Evolutionary conservation across 2,113 vertebrate genomes (phyloP).

Genomic region (Triplophysa tibetana): DNA sequence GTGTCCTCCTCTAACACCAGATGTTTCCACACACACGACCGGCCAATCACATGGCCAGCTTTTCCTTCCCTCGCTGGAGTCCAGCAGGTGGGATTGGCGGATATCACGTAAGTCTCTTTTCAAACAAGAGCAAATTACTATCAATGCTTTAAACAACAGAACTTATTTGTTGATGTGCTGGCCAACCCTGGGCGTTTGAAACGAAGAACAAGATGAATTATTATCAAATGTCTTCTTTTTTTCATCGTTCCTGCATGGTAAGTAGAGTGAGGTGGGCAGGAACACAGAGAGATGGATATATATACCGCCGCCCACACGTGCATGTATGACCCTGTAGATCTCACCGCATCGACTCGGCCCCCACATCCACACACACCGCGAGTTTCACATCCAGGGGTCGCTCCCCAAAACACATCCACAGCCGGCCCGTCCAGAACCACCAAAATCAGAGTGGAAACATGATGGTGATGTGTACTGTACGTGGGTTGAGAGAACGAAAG

Average conservation of each 20-base stretch:
- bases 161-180: conserved; percentile 33
- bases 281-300: conserved; percentile 47
- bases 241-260: conserved; percentile 36
- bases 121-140: conserved; percentile 8
- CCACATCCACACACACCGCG: conserved; percentile 65
- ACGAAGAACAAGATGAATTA: neutral
- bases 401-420: conserved; percentile 57
- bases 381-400: conserved; percentile 68
- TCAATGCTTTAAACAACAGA: conserved; percentile 24
- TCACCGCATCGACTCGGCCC: conserved; percentile 63
- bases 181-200: neutral
- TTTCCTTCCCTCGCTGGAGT: conserved; percentile 24
- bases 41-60: conserved; percentile 33
- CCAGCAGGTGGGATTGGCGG: conserved; percentile 54
- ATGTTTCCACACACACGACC: conserved; percentile 42
- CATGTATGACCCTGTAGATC: conserved; percentile 68
- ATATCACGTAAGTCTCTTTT: conserved; percentile 42
- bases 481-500: conserved; percentile 36
- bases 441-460: conserved; percentile 38
- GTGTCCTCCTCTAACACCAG: conserved; percentile 41
- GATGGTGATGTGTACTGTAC: conserved; percentile 9
- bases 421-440: conserved; percentile 36
- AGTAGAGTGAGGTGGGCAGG: conserved; percentile 32
- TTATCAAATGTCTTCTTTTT: conserved; percentile 9
- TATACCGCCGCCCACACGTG: conserved; percentile 65